A percentile compares a stretch with the other conserved stretches of the same genome.
Evolutionary conservation across 2,797 vertebrate species (phyloP).

Genomic region (Dermochelys coriacea): DNA sequence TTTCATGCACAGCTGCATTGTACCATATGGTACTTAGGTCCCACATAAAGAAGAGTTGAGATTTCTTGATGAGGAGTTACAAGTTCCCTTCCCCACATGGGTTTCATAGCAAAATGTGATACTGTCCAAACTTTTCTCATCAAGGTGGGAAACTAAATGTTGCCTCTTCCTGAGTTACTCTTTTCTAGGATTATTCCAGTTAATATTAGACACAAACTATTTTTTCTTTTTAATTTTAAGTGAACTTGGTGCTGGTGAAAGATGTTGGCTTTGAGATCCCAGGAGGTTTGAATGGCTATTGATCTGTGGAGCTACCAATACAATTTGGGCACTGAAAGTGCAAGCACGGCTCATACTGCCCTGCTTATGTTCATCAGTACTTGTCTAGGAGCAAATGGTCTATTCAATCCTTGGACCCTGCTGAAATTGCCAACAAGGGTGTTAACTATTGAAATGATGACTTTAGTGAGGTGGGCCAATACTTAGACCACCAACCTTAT

Average conservation of each 20-base stretch:
- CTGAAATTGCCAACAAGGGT: neutral
- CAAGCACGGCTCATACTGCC: neutral
- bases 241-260: neutral
- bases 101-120: neutral
- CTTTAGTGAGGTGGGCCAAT: neutral
- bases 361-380: neutral
- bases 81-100: neutral
- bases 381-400: neutral
- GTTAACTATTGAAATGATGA: neutral
- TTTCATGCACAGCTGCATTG: neutral
- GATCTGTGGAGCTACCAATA: neutral
- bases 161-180: neutral
- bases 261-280: neutral
- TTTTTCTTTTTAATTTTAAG: neutral
- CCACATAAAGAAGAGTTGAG: neutral
- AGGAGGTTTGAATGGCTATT: neutral
- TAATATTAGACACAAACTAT: neutral
- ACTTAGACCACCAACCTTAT: neutral
- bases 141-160: neutral
- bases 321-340: neutral
- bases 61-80: neutral
- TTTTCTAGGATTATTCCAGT: neutral
- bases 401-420: neutral
- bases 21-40: neutral
- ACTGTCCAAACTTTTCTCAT: neutral